Conservation (phyloP, 2,888 invertebrate genomes). For the Stegana nigrithorax region DNA sequence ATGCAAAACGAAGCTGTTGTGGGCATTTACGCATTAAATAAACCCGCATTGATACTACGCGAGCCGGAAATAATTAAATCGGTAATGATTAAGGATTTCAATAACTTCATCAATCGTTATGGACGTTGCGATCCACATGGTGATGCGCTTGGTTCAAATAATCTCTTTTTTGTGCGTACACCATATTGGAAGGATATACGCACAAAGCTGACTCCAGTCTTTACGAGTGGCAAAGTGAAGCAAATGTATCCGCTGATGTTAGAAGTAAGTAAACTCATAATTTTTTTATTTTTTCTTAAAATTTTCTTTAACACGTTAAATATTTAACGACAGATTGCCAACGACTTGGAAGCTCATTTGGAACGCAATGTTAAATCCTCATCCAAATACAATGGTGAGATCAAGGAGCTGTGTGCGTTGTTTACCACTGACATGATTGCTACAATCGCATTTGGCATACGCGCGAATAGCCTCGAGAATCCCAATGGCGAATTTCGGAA, state of each 20-base stretch:
- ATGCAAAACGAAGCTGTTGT: conserved; percentile 56
- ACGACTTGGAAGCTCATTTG: conserved; percentile 50
- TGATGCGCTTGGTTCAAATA: conserved; percentile 66
- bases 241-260: conserved; percentile 65
- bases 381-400: conserved; percentile 43
- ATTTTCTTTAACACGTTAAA: background rate
- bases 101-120: conserved; percentile 64
- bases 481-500: conserved; percentile 59
- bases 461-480: conserved; percentile 60
- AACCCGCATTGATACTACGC: conserved; percentile 68
- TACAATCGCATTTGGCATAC: conserved; percentile 62
- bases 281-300: background rate
- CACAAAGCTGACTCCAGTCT: conserved; percentile 69
- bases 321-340: conserved; percentile 44
- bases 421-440: conserved; percentile 66
- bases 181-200: conserved; percentile 68
- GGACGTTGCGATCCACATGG: conserved; percentile 52
- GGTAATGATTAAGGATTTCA: conserved; percentile 69
- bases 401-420: conserved; percentile 56
- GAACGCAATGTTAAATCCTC: conserved; percentile 9
- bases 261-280: conserved; percentile 44
- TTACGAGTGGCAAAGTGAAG: conserved; percentile 67
- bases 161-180: conserved; percentile 68
- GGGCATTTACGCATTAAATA: conserved; percentile 68
- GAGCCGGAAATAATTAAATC: conserved; percentile 69